Percentiles rank a stretch among this genome's conserved stretches.
These are phyloP conservation scores for Xylophagus ater DNA, from an alignment of 2,888 invertebrate genomes.

Conservation along the genomic window DNA sequence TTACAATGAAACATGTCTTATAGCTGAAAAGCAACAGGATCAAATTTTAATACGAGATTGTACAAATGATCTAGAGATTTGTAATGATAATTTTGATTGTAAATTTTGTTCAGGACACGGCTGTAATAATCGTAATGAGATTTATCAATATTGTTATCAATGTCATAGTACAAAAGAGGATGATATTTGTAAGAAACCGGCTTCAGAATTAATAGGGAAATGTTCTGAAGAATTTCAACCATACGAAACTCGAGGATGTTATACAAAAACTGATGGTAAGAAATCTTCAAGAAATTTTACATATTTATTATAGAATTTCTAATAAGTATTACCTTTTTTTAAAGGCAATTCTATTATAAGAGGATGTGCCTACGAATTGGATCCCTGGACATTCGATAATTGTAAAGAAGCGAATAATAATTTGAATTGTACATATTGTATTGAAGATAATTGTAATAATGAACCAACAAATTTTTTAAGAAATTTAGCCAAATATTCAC, in stretches of 20 bases:
- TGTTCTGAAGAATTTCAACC: slow-evolving; percentile 1
- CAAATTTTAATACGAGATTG: slow-evolving; percentile 18
- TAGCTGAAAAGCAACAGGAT: not conserved
- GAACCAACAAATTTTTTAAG: too few species aligned
- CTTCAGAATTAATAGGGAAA: not conserved
- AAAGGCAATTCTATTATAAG: too few species aligned
- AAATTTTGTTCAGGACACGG: slow-evolving; percentile 15
- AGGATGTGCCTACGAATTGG: too few species aligned
- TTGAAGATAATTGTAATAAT: too few species aligned
- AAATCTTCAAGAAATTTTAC: too few species aligned
- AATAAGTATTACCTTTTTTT: too few species aligned
- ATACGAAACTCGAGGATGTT: slow-evolving; percentile 20
- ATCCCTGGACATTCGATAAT: too few species aligned
- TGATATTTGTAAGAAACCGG: not conserved
- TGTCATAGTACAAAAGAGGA: not conserved
- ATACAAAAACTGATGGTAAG: slow-evolving; percentile 18
- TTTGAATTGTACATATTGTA: too few species aligned
- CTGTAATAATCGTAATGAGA: slow-evolving; percentile 16
- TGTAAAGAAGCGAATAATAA: too few species aligned
- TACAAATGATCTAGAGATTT: slow-evolving; percentile 18
- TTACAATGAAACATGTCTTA: slow-evolving; percentile 5
- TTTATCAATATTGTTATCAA: slow-evolving; percentile 4
- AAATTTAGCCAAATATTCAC: too few species aligned
- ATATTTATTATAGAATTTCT: too few species aligned
- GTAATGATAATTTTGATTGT: slow-evolving; percentile 11